phyloP scores from a whole-genome alignment of 64 coral and sea anemone species.

The Montipora efflorescens region DNA sequence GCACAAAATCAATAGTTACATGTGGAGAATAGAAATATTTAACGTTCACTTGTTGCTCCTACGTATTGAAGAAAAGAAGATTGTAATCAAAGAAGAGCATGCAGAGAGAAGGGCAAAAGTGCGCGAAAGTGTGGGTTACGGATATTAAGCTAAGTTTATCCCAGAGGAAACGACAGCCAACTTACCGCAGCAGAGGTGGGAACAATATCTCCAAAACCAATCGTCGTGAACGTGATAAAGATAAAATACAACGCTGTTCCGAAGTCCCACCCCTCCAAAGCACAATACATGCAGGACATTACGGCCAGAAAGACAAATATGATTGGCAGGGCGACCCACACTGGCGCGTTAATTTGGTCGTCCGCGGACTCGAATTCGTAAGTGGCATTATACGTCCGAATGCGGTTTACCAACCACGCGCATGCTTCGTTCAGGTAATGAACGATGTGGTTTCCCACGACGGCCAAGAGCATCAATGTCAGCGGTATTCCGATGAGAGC shows the following conservation, averaged over 20 bases:
- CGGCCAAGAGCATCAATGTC: conserved; percentile 88
- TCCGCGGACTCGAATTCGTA: conserved; percentile 80
- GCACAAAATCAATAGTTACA: too few species aligned
- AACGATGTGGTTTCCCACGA: conserved; percentile 86
- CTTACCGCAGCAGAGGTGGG: conserved; percentile 84
- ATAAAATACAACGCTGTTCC: conserved; percentile 90
- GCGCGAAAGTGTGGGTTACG: too few species aligned
- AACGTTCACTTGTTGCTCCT: too few species aligned
- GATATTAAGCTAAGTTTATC: too few species aligned
- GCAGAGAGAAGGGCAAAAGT: too few species aligned
- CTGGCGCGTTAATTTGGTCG: conserved; percentile 67
- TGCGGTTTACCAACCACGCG: conserved; percentile 71
- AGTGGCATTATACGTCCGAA: conserved; percentile 44
- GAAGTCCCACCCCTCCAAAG: conserved; percentile 89
- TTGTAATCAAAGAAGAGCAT: too few species aligned
- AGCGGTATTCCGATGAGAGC: conserved; percentile 94
- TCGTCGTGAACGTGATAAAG: conserved; percentile 91
- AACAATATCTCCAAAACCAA: conserved; percentile 91
- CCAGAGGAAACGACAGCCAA: neutral
- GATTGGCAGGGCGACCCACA: conserved; percentile 82
- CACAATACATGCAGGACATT: conserved; percentile 82
- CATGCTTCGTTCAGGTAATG: conserved; percentile 85
- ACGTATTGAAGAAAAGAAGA: too few species aligned
- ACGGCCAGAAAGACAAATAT: conserved; percentile 84
- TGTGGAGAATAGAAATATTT: too few species aligned